These are phyloP conservation scores for Carlito syrichta DNA, from an alignment of 2,113 vertebrate genomes.

Conservation along the genomic window DNA sequence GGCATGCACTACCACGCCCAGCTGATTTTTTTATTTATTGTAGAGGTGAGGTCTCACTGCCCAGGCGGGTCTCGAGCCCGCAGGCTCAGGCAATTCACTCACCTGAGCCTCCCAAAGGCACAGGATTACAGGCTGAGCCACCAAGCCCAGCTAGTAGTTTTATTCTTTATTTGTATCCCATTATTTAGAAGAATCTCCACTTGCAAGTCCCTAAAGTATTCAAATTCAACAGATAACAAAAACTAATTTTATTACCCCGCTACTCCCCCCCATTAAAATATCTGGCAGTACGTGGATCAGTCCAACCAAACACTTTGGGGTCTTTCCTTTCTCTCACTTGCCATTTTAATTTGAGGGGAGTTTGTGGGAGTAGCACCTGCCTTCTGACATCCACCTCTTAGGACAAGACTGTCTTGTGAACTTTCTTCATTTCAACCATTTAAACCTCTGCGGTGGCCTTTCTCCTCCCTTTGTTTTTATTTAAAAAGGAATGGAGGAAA, in stretches of 20 bases:
- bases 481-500: slow-evolving; percentile 68
- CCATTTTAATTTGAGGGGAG: slow-evolving; percentile 18
- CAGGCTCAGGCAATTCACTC: too few relatives aligned
- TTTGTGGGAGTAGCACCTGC: fast-evolving
- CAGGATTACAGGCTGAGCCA: too few relatives aligned
- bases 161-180: background rate
- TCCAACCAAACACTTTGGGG: background rate
- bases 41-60: too few relatives aligned
- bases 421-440: slow-evolving; percentile 50
- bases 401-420: background rate
- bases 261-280: background rate
- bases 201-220: background rate
- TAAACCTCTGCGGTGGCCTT: slow-evolving; percentile 46
- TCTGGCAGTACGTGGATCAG: background rate
- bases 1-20: too few relatives aligned
- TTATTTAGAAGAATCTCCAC: background rate
- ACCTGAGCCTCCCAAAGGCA: too few relatives aligned
- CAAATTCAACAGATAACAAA: background rate
- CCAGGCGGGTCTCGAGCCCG: too few relatives aligned
- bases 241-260: background rate
- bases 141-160: too few relatives aligned
- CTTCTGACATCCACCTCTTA: background rate
- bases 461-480: slow-evolving; percentile 67
- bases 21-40: too few relatives aligned
- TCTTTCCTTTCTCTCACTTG: background rate